Evolutionary conservation across 1,140 invertebrate species (phyloP).

Genomic region (Oreohelix idahoensis): DNA sequence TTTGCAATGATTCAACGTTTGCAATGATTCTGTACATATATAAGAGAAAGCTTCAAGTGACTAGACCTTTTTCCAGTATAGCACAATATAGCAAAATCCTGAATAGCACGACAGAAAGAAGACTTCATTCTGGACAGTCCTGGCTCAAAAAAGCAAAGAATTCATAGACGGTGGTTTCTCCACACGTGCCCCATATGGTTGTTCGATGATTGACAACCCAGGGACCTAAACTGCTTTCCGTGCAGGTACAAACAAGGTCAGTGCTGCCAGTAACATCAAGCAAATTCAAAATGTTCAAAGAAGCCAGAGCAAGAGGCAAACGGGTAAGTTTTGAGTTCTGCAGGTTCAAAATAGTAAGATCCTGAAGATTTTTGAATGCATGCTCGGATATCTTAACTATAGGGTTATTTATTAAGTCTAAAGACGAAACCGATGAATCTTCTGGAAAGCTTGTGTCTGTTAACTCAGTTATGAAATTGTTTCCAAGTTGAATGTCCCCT

Average conservation of each 20-base stretch:
- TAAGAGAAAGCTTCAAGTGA: no score
- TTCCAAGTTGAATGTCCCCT: neutral
- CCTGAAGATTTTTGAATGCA: neutral
- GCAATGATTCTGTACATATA: no score
- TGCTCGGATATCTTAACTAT: neutral
- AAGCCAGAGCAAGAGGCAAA: neutral
- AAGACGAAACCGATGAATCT: neutral
- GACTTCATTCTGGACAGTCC: neutral
- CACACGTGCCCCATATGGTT: neutral
- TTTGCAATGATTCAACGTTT: no score
- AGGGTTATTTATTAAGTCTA: neutral
- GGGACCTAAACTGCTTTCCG: neutral
- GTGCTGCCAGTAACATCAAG: neutral
- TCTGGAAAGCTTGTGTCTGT: neutral
- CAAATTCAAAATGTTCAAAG: neutral
- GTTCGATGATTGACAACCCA: neutral
- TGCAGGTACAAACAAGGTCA: neutral
- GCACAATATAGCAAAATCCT: no score
- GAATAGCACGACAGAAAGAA: no score
- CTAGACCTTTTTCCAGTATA: no score
- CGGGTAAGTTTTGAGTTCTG: neutral
- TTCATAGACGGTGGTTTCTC: neutral
- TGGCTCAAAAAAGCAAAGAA: neutral
- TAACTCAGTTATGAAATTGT: neutral
- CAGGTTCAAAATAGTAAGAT: neutral